These are phyloP conservation scores for Chrysoperla carnea DNA, from an alignment of 1,140 invertebrate genomes.

Conservation along the genomic window DNA sequence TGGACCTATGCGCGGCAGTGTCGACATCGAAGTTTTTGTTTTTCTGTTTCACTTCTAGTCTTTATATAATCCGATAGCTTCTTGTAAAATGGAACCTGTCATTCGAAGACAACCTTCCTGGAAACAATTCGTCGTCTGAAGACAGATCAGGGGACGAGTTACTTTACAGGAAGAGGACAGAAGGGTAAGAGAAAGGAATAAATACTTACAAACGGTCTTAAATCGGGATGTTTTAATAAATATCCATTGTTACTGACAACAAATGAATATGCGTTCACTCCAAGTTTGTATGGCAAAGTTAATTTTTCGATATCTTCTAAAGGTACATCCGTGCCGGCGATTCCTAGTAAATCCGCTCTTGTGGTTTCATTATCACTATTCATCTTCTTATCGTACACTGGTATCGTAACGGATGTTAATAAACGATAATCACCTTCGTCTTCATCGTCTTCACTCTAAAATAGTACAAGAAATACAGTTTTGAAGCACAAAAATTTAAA, in stretches of 20 bases:
- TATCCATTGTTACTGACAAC: conserved; percentile 95
- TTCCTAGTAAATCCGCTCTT: conserved; percentile 67
- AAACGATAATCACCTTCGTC: conserved; percentile 32
- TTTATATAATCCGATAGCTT: too few relatives aligned
- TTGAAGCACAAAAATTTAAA: too few relatives aligned
- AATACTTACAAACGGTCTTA: conserved; percentile 49
- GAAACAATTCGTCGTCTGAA: too few relatives aligned
- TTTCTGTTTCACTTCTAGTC: too few relatives aligned
- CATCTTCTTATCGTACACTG: conserved; percentile 58
- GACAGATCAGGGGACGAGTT: too few relatives aligned
- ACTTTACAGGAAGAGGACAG: too few relatives aligned
- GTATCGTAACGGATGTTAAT: conserved; percentile 70
- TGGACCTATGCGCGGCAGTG: too few relatives aligned
- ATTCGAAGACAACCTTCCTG: too few relatives aligned
- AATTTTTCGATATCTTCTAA: conserved; percentile 75
- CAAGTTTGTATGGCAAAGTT: conserved; percentile 71
- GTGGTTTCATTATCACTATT: conserved; percentile 34
- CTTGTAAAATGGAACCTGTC: too few relatives aligned
- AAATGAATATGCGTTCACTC: conserved; percentile 90
- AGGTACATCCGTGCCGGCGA: conserved; percentile 87
- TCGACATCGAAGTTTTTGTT: too few relatives aligned
- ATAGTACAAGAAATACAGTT: too few relatives aligned
- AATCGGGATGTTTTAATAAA: conserved; percentile 60
- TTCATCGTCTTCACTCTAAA: conserved; percentile 15
- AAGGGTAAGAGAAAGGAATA: neutral